Base-by-base conservation (phyloP, 2,797 vertebrate species). In the Eremophila alpestris region DNA sequence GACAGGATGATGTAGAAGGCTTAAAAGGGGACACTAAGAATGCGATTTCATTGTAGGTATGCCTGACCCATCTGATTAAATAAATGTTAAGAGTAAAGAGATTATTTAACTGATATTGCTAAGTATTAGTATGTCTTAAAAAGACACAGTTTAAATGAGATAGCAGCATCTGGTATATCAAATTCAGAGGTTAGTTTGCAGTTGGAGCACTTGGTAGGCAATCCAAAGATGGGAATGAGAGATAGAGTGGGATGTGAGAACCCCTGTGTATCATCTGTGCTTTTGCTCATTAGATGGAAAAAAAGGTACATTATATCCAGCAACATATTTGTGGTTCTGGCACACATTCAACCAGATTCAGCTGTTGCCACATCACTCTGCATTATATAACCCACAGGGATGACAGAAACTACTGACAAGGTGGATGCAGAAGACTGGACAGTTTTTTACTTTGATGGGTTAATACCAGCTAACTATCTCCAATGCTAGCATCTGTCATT, bases 111-210 rank as follows among this genome's bases (percentile, higher is more conserved):
- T 65, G 8, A 41, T 80, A 75, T 12, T 34, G 11, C 11, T 68
- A 65, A 76, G 34, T 74, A 87, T 56, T 84, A 90, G 55, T 16
- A 5, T 80, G 22, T 38, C 46, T 89, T 74, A 13, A 15, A 73
- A 82, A 89, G 14, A 59, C 19, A 55, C 7, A 11, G 36, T 74
- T 92, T 81, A 68, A 90, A 63, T 43, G 19, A 77, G 67, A 70
- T 16, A 78, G 32, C 63, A 88, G 60, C 68, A 68, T 34, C 51
- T 55, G 52, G 32, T 69, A 55, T 65, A 89, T 76, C 52, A 83
- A 80, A 93, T 73, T 91, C 83, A 88, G 90, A 90, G 48, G 83
- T 78, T 93, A 86, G 65, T 90, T 91, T 88, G 70, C 48, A 83
- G 51, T 90, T 87, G 52, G 51, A 76, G 87, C 34, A 70, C 56